A percentile compares a stretch with the other conserved stretches of the same genome.
These are phyloP conservation scores for Colletes collaris DNA, from an alignment of 2,888 invertebrate genomes.

Conservation along the genomic window DNA sequence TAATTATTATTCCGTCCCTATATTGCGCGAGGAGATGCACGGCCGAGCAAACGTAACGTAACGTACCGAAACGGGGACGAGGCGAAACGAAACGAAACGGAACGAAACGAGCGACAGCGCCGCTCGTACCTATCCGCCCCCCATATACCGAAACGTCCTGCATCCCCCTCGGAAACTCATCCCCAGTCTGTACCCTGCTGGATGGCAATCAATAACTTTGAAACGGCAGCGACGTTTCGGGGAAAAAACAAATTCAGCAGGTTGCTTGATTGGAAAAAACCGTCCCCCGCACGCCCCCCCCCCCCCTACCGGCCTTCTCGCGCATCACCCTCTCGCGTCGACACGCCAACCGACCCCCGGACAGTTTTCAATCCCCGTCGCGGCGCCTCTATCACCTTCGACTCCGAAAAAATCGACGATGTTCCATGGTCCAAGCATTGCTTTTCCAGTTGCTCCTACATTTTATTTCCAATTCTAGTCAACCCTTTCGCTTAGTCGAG, in stretches of 20 bases:
- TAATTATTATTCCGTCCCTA: slow-evolving; percentile 74
- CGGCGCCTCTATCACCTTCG: slow-evolving; percentile 47
- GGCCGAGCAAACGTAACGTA: slow-evolving; percentile 80
- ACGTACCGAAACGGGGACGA: slow-evolving; percentile 81
- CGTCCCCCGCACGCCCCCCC: slow-evolving; percentile 41
- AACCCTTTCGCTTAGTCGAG: too few relatives aligned
- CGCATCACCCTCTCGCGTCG: slow-evolving; percentile 38
- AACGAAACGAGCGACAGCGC: slow-evolving; percentile 71
- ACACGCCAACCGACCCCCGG: slow-evolving; percentile 39
- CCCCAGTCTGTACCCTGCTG: slow-evolving; percentile 48
- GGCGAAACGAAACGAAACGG: slow-evolving; percentile 80
- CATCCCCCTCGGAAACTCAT: slow-evolving; percentile 56
- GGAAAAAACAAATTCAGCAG: slow-evolving; percentile 78
- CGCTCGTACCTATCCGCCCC: slow-evolving; percentile 66
- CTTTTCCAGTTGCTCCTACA: slow-evolving; percentile 5
- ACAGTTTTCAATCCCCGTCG: slow-evolving; percentile 31
- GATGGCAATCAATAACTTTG: slow-evolving; percentile 79
- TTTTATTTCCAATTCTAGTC: too few relatives aligned
- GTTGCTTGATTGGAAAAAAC: slow-evolving; percentile 77
- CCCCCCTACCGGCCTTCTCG: not conserved
- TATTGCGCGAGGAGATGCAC: slow-evolving; percentile 78
- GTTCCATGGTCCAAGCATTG: slow-evolving; percentile 18
- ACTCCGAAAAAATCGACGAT: slow-evolving; percentile 37
- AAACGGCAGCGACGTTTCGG: slow-evolving; percentile 76
- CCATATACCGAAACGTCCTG: slow-evolving; percentile 67